phyloP scores from a whole-genome alignment of 1,140 invertebrate genomes.

The Drosophila sechellia region DNA sequence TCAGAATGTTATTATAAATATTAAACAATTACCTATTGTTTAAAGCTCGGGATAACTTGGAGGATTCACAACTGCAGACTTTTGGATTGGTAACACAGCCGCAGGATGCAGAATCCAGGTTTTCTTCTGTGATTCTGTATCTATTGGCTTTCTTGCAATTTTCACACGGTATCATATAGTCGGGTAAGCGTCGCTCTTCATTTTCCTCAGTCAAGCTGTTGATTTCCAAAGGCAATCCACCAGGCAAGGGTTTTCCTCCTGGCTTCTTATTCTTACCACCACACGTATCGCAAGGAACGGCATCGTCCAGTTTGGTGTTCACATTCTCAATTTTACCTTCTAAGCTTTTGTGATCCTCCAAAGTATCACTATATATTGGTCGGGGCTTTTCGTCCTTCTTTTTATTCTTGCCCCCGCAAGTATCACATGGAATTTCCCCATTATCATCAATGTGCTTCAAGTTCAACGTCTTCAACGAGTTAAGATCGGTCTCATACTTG shows the following conservation, averaged over 20 bases:
- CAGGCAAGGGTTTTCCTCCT: slow-evolving; percentile 3
- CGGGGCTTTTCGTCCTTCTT: slow-evolving; percentile 27
- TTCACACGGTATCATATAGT: slow-evolving; percentile 26
- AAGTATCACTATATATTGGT: not conserved
- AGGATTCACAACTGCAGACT: slow-evolving; percentile 20
- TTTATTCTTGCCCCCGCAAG: slow-evolving; percentile 50
- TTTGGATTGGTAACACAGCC: slow-evolving; percentile 32
- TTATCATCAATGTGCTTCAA: slow-evolving; percentile 3
- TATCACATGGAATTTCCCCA: slow-evolving; percentile 31
- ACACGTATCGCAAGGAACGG: slow-evolving; percentile 32
- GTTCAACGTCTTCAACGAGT: not conserved
- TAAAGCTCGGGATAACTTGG: slow-evolving; percentile 10
- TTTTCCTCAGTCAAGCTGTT: not conserved
- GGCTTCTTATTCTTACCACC: slow-evolving; percentile 42
- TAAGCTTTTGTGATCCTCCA: not conserved
- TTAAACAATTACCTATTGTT: not conserved
- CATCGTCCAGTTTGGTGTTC: slow-evolving; percentile 19
- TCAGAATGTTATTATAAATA: no score
- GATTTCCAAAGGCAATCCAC: not conserved
- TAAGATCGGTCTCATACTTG: no score
- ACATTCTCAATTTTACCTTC: slow-evolving; percentile 11
- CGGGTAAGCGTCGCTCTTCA: not conserved
- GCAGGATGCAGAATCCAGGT: slow-evolving; percentile 10
- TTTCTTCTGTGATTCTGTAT: slow-evolving; percentile 9
- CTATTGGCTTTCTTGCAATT: slow-evolving; percentile 8